Evolutionary conservation across 2,797 vertebrate genomes (phyloP).

Genomic region (Sebastes itinus): DNA sequence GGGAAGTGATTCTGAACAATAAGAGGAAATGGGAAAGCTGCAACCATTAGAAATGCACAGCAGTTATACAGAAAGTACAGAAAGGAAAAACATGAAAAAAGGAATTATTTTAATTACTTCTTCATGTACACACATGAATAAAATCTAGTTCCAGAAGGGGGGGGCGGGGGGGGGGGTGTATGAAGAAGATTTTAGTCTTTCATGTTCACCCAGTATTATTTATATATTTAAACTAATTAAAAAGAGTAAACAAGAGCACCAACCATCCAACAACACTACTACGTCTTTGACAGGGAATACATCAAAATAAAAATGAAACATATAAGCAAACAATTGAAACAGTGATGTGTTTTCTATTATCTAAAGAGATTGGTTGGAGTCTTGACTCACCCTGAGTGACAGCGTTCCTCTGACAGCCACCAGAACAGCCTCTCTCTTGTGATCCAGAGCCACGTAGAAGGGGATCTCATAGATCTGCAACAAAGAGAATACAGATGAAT

Average conservation of each 20-base stretch:
- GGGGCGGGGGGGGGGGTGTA: fast-evolving
- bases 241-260: background rate
- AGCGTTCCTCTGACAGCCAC: slow-evolving; percentile 96
- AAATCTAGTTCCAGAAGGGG: background rate
- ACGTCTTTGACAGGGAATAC: background rate
- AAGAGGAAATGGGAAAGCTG: background rate
- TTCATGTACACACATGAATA: background rate
- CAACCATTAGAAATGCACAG: background rate
- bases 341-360: background rate
- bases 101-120: background rate
- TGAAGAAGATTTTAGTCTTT: background rate
- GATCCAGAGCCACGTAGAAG: slow-evolving; percentile 95
- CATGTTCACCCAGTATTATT: background rate
- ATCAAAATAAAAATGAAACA: background rate
- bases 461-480: slow-evolving; percentile 96
- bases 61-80: background rate
- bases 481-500: background rate
- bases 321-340: background rate
- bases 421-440: slow-evolving; percentile 91
- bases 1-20: slow-evolving; percentile 27
- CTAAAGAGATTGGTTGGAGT: background rate
- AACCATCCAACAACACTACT: background rate
- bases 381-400: slow-evolving; percentile 88
- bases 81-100: background rate
- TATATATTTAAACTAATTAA: too few species aligned